Conservation (phyloP, 2,797 vertebrate species). For the Neoniphon sammara region DNA sequence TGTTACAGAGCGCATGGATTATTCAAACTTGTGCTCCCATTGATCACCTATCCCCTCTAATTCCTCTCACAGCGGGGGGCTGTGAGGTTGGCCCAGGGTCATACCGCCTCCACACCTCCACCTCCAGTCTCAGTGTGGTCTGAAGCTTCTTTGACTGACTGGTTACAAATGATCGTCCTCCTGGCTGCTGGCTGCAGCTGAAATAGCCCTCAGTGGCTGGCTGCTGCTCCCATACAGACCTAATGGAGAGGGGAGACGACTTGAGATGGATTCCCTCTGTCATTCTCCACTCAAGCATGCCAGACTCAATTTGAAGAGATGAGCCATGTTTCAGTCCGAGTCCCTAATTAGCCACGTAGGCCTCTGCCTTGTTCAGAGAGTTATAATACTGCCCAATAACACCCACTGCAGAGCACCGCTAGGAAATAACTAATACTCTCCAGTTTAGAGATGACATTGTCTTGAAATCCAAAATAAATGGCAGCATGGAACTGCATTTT, state of each 20-base stretch:
- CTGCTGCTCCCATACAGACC: slow-evolving; percentile 53
- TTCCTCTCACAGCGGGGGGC: slow-evolving; percentile 56
- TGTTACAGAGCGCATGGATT: background rate
- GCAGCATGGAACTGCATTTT: slow-evolving; percentile 62
- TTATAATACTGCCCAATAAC: slow-evolving; percentile 66
- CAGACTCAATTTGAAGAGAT: slow-evolving; percentile 74
- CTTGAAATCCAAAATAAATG: slow-evolving; percentile 62
- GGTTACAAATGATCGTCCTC: slow-evolving; percentile 72
- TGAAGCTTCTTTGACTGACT: slow-evolving; percentile 60
- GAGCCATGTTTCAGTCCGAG: slow-evolving; percentile 71
- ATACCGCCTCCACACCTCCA: slow-evolving; percentile 37
- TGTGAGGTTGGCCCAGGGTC: slow-evolving; percentile 64
- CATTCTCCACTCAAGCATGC: slow-evolving; percentile 72
- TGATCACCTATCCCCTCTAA: slow-evolving; percentile 61
- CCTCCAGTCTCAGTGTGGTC: slow-evolving; percentile 54
- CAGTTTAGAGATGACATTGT: slow-evolving; percentile 58
- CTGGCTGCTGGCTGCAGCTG: slow-evolving; percentile 63
- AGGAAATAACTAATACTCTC: slow-evolving; percentile 58
- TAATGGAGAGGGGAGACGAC: slow-evolving; percentile 52
- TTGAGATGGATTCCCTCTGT: slow-evolving; percentile 76
- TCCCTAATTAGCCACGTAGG: slow-evolving; percentile 78
- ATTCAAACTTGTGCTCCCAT: slow-evolving; percentile 28
- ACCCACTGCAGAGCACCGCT: slow-evolving; percentile 49
- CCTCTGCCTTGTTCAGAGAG: slow-evolving; percentile 63
- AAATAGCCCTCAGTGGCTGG: slow-evolving; percentile 63